Percentiles rank a stretch among this genome's conserved stretches.
Conservation (phyloP, 2,888 invertebrate species). For the Cabera pusaria region DNA sequence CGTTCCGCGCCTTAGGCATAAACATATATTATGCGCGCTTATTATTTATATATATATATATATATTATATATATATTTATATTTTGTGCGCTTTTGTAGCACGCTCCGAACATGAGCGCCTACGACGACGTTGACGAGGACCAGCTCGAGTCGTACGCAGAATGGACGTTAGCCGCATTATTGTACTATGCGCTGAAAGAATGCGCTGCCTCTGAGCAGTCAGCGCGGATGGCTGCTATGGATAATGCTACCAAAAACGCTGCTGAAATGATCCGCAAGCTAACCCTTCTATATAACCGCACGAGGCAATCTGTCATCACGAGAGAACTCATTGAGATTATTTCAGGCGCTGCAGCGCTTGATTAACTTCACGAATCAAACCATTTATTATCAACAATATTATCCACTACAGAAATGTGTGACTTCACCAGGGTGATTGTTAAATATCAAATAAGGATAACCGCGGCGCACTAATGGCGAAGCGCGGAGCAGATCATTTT, state of each 20-base stretch:
- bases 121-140: slow-evolving; percentile 89
- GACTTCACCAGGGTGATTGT: too few relatives aligned
- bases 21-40: too few relatives aligned
- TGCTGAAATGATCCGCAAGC: slow-evolving; percentile 90
- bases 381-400: too few relatives aligned
- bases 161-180: slow-evolving; percentile 88
- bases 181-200: slow-evolving; percentile 90
- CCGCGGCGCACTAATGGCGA: too few relatives aligned
- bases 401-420: too few relatives aligned
- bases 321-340: slow-evolving; percentile 94
- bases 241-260: slow-evolving; percentile 93
- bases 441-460: too few relatives aligned
- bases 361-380: too few relatives aligned
- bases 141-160: slow-evolving; percentile 86
- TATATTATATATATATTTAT: too few relatives aligned
- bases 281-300: slow-evolving; percentile 89
- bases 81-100: slow-evolving; percentile 40
- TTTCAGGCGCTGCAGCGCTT: slow-evolving; percentile 93
- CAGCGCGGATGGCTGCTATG: slow-evolving; percentile 93
- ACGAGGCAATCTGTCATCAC: slow-evolving; percentile 94
- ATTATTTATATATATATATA: too few relatives aligned
- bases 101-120: slow-evolving; percentile 85
- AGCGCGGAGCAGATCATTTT: too few relatives aligned
- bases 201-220: slow-evolving; percentile 89
- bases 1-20: too few relatives aligned